A percentile compares a stretch with the other conserved stretches of the same genome.
phyloP scores from a whole-genome alignment of 1,140 invertebrate genomes.

The Drosophila tsacasi region DNA sequence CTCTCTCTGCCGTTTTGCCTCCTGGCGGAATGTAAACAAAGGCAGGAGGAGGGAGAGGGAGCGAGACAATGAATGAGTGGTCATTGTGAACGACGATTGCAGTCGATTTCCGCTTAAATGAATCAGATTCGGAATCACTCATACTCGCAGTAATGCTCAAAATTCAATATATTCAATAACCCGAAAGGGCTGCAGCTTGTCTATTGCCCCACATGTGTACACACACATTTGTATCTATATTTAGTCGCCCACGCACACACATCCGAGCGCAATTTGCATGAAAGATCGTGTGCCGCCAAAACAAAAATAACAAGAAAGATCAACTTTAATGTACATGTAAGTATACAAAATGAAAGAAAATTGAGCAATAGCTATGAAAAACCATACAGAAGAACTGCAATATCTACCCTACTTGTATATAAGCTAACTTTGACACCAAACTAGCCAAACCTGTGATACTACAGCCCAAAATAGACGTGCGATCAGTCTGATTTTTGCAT shows the following conservation, averaged over 20 bases:
- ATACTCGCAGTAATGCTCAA: conserved; percentile 11
- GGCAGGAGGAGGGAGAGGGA: conserved; percentile 18
- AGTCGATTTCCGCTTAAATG: conserved; percentile 23
- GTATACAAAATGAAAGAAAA: background rate
- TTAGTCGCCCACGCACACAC: conserved; percentile 34
- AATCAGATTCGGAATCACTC: conserved; percentile 36
- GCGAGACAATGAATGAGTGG: conserved; percentile 21
- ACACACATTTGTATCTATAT: conserved; percentile 33
- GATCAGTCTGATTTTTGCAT: conserved; percentile 11
- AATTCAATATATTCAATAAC: conserved; percentile 16
- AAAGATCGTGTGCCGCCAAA: conserved; percentile 23
- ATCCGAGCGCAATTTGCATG: conserved; percentile 21
- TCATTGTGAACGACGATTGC: conserved; percentile 33
- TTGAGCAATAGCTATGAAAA: background rate
- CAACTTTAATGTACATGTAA: background rate
- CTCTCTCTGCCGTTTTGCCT: background rate
- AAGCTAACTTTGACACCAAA: background rate
- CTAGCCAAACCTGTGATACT: background rate
- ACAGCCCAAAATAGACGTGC: conserved; percentile 8
- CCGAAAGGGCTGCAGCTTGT: conserved; percentile 34
- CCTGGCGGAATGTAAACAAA: conserved; percentile 51
- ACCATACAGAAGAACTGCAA: background rate
- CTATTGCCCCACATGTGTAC: conserved; percentile 19
- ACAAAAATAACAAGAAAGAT: conserved; percentile 2
- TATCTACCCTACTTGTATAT: background rate